A percentile compares a stretch with the other conserved stretches of the same genome.
Conservation (phyloP, 2,888 invertebrate genomes). For the Amblyjoppa proteus region DNA sequence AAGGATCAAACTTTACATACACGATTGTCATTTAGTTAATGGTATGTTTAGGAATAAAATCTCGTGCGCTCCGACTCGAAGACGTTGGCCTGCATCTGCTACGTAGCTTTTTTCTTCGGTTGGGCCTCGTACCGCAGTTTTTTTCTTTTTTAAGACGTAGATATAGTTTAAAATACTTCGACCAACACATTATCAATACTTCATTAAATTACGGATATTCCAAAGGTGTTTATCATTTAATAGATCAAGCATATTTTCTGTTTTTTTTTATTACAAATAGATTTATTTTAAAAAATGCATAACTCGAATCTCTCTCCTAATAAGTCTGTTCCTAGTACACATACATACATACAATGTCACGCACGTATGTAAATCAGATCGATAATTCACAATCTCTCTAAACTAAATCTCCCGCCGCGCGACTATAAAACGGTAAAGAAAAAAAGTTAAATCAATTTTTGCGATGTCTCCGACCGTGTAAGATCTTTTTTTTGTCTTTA, state of each 20-base stretch:
- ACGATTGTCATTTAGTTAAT: too few relatives aligned
- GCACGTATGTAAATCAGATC: conserved; percentile 38
- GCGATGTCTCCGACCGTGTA: conserved; percentile 28
- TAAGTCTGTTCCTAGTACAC: conserved; percentile 35
- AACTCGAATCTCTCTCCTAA: conserved; percentile 55
- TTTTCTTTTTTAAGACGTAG: conserved; percentile 41
- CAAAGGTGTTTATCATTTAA: not conserved
- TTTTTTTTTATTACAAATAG: conserved; percentile 74
- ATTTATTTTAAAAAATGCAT: conserved; percentile 74
- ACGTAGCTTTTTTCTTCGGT: not conserved
- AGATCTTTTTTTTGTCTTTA: conserved; percentile 20
- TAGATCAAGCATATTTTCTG: not conserved
- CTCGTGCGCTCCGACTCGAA: not conserved
- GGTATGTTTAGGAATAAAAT: not conserved
- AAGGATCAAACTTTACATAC: too few relatives aligned
- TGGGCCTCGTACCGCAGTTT: not conserved
- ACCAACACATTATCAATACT: not conserved
- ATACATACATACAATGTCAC: conserved; percentile 35
- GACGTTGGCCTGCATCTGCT: not conserved
- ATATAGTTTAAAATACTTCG: too few relatives aligned
- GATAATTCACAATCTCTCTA: conserved; percentile 23
- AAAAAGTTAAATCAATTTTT: conserved; percentile 15
- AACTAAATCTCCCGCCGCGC: conserved; percentile 38
- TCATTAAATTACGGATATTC: not conserved
- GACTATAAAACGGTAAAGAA: conserved; percentile 25